Percentiles rank a stretch among this genome's conserved stretches.
Evolutionary conservation across 2,113 vertebrate species (phyloP).

Genomic region (Strigops habroptila): DNA sequence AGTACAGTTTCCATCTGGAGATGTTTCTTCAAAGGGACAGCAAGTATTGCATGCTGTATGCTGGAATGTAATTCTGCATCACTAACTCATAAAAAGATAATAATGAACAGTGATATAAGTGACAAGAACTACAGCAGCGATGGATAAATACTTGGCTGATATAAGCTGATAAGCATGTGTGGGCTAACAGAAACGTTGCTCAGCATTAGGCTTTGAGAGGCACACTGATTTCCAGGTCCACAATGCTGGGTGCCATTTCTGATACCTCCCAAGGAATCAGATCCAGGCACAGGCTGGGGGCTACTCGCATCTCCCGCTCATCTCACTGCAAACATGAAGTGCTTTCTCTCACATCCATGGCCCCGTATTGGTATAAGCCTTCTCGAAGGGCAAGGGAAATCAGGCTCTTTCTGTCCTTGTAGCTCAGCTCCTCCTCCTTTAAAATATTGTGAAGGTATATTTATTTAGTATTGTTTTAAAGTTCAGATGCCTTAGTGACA

Average conservation of each 20-base stretch:
- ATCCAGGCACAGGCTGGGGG: neutral
- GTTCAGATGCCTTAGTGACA: neutral
- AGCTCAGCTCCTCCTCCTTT: neutral
- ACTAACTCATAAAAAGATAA: neutral
- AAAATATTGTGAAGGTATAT: neutral
- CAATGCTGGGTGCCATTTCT: neutral
- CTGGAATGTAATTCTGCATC: neutral
- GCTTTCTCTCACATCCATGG: neutral
- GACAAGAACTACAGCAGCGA: neutral
- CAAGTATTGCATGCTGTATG: neutral
- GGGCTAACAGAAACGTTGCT: neutral
- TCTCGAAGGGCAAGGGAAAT: neutral
- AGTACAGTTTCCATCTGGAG: neutral
- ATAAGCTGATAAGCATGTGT: rapidly evolving
- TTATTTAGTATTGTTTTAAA: neutral
- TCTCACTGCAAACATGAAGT: neutral
- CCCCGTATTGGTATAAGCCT: neutral
- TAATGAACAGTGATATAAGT: neutral
- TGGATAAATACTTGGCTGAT: neutral
- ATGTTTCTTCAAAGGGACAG: neutral
- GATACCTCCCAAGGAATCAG: neutral
- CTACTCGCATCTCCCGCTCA: neutral
- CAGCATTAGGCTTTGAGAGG: neutral
- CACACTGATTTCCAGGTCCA: neutral
- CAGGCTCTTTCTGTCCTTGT: neutral